Evolutionary conservation across 2,797 vertebrate species (phyloP).

Genomic region (Scyliorhinus canicula): DNA sequence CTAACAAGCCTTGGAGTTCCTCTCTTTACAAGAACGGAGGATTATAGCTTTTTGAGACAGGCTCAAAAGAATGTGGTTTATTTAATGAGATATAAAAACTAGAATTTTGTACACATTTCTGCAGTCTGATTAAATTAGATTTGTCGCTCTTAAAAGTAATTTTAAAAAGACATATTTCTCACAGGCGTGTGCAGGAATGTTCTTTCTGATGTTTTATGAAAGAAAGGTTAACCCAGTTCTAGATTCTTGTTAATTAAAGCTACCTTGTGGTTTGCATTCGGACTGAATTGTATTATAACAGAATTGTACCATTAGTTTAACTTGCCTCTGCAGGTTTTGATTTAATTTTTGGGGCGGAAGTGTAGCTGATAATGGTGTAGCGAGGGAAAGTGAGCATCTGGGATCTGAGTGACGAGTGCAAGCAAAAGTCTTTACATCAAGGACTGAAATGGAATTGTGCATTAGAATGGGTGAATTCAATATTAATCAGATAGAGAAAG

Average conservation of each 20-base stretch:
- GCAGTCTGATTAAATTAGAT: neutral
- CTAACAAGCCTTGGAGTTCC: neutral
- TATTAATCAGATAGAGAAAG: neutral
- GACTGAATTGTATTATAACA: neutral
- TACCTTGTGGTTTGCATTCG: neutral
- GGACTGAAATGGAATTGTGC: neutral
- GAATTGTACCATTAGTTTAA: neutral
- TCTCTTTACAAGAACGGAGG: neutral
- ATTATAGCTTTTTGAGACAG: neutral
- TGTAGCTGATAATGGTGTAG: too few relatives aligned
- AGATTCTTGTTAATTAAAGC: neutral
- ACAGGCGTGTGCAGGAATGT: neutral
- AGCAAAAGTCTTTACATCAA: too few relatives aligned
- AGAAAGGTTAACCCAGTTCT: neutral
- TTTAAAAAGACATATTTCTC: neutral
- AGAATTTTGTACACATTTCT: neutral
- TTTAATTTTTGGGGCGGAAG: neutral
- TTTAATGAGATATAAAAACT: neutral
- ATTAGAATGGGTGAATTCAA: neutral
- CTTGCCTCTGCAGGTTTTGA: neutral
- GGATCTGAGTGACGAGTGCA: neutral
- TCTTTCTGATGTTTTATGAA: neutral
- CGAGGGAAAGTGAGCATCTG: neutral
- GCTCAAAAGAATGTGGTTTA: neutral
- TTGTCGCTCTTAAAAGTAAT: neutral